Evolutionary conservation across 1,140 invertebrate genomes (phyloP).

Genomic region (Musca domestica): DNA sequence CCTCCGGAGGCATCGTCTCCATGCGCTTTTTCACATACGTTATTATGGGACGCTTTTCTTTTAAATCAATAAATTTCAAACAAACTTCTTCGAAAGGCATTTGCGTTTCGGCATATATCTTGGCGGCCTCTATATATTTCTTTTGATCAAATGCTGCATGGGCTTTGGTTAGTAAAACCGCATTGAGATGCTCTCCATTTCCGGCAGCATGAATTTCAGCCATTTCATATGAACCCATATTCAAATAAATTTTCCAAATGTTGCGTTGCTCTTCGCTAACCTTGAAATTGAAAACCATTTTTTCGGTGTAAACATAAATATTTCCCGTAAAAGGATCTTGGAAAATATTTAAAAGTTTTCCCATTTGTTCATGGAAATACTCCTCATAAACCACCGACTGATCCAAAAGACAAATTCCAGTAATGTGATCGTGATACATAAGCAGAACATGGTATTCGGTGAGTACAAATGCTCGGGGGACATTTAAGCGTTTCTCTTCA

Average conservation of each 20-base stretch:
- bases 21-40: constrained; percentile 76
- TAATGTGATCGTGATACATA: constrained; percentile 78
- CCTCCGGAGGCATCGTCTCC: constrained; percentile 59
- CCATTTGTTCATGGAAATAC: constrained; percentile 75
- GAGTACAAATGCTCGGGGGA: constrained; percentile 76
- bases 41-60: constrained; percentile 82
- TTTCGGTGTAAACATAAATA: constrained; percentile 84
- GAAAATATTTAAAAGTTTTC: constrained; percentile 76
- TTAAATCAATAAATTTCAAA: constrained; percentile 84
- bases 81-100: constrained; percentile 94
- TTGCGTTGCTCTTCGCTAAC: constrained; percentile 82
- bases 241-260: constrained; percentile 86
- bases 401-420: constrained; percentile 82
- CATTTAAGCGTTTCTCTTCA: constrained; percentile 46
- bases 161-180: constrained; percentile 85
- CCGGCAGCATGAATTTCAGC: constrained; percentile 79
- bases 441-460: constrained; percentile 90
- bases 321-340: constrained; percentile 79
- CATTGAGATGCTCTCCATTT: constrained; percentile 76
- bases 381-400: constrained; percentile 87
- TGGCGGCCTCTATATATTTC: constrained; percentile 80
- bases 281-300: constrained; percentile 82
- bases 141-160: constrained; percentile 80
- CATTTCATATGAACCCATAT: constrained; percentile 82
- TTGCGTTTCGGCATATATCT: constrained; percentile 83